These are phyloP conservation scores for Brachyhypopomus gauderio DNA, from an alignment of 2,113 vertebrate species.

Conservation along the genomic window DNA sequence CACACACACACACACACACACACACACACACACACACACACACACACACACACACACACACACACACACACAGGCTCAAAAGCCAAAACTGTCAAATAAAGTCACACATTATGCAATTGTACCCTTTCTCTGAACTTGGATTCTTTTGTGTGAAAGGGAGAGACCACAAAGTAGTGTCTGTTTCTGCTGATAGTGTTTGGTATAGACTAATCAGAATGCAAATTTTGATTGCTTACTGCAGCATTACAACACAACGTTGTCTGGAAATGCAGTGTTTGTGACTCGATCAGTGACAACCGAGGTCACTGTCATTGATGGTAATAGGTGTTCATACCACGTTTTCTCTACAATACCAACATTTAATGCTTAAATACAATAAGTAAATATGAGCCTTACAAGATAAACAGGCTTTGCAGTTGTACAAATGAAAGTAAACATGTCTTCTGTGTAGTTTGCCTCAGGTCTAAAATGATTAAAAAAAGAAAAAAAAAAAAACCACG, in stretches of 20 bases:
- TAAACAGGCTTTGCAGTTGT: not conserved
- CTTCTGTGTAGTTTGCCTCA: not conserved
- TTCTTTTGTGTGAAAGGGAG: not conserved
- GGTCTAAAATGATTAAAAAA: not conserved
- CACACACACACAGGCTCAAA: conserved; percentile 38
- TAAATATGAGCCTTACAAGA: not conserved
- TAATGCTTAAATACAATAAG: not conserved
- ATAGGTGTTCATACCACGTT: too few relatives aligned
- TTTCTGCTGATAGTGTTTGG: not conserved
- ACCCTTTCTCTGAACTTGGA: not conserved
- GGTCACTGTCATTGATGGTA: too few relatives aligned
- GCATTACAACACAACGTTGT: not conserved
- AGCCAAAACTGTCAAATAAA: conserved; percentile 20
- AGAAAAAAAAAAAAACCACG: too few relatives aligned
- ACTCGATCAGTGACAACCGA: too few relatives aligned
- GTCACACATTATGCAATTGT: not conserved
- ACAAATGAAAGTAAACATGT: not conserved
- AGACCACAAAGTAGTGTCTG: not conserved
- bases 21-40: too few relatives aligned
- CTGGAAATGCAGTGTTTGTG: too few relatives aligned
- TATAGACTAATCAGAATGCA: not conserved
- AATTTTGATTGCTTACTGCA: not conserved
- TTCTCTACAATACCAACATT: not conserved
- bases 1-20: too few relatives aligned
- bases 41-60: too few relatives aligned